Evolutionary conservation across 2,888 invertebrate species (phyloP), one percentile per base, ranked within the genome.

Genomic region (Fabriciana adippe): DNA sequence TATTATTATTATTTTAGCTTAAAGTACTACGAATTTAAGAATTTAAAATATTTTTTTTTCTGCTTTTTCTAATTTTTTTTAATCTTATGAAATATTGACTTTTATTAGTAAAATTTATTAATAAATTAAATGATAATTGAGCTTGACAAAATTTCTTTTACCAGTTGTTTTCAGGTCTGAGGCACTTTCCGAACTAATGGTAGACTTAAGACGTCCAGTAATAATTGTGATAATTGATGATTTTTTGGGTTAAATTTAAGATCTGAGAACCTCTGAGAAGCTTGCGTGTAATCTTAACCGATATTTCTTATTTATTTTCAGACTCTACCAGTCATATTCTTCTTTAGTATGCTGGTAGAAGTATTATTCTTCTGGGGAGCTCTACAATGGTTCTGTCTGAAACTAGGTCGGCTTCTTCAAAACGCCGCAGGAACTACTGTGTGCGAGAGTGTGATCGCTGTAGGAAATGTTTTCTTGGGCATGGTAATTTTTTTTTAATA

Each of bases 401-500:
- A 96, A 81, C 85, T 99, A 35, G 99, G 99, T 0, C 95, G 95
- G 91, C 81, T 96, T 15, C 92, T 99, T 64, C 95, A 77, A 0
- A 67, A 79, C 0, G 88, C 89, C 1, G 90, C 92, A 0, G 96
- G 95, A 16, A 99, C 99, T 0, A 98, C 99, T 0, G 97, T 99
- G 0, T 98, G 98, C 66, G 99, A 99, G 89, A 98, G 98, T 67
- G 95, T 99, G 53, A 98, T 96, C 72, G 95, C 97, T 15, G 97
- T 98, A 0, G 98, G 97, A 0, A 99, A 98, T 84, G 97, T 98
- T 41, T 99, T 99, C 80, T 92, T 99, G 18, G 99, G 99, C 70
- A 97, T 96, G 96, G 97, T 97, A 26, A 26, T 26, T 26, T 3
- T 41, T 11, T 41, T 41, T 35, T 35, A 6, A 0, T 31, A n/a